Evolutionary conservation across 2,113 vertebrate species (phyloP).

Genomic region (Aplodontia rufa): DNA sequence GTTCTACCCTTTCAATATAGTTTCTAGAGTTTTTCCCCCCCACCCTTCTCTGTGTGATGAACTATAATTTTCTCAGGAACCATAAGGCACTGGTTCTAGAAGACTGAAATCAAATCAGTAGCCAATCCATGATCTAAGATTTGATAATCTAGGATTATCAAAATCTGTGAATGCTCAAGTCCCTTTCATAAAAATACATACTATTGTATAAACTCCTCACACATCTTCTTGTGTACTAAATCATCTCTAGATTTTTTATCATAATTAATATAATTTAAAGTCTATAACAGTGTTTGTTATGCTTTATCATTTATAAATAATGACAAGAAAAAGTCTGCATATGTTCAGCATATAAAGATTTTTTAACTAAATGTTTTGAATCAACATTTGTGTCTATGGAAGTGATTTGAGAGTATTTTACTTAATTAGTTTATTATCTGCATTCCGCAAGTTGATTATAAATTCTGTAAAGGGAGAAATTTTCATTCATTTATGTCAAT

Average conservation of each 20-base stretch:
- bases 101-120: not conserved
- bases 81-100: not conserved
- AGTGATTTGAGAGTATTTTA: not conserved
- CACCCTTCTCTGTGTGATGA: not conserved
- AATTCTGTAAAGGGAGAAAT: not conserved
- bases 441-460: not conserved
- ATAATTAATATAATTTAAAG: not conserved
- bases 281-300: too few relatives aligned
- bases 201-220: too few relatives aligned
- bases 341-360: not conserved
- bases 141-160: too few relatives aligned
- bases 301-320: not conserved
- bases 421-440: not conserved
- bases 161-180: not conserved
- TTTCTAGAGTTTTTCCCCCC: not conserved
- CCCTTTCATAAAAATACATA: not conserved
- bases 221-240: not conserved
- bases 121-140: too few relatives aligned
- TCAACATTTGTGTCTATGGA: not conserved
- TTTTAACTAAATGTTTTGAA: not conserved
- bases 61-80: not conserved
- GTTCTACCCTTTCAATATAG: not conserved
- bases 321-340: not conserved
- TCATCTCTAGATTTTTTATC: not conserved
- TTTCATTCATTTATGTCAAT: not conserved